These are phyloP conservation scores for Drosophila mimica DNA, from an alignment of 2,888 invertebrate species.

Conservation along the genomic window DNA sequence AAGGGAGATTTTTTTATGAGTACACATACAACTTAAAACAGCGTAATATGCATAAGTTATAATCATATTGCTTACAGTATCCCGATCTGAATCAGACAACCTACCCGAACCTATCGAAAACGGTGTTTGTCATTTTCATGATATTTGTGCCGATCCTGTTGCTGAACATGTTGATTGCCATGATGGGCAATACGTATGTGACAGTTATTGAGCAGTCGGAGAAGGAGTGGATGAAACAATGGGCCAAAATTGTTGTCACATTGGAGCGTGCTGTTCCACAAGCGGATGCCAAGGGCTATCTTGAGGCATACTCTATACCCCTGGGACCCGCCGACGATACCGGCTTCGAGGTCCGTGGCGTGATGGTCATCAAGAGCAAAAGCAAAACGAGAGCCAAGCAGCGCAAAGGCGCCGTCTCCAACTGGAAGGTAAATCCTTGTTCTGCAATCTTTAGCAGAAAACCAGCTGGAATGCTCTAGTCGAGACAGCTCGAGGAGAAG, in stretches of 20 bases:
- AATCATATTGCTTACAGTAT: conserved; percentile 88
- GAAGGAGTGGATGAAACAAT: conserved; percentile 99
- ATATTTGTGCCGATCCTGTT: conserved; percentile 98
- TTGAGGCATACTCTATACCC: conserved; percentile 97
- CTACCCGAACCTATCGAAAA: conserved; percentile 96
- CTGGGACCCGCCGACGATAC: conserved; percentile 94
- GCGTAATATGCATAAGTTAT: neutral
- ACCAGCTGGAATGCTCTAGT: neutral
- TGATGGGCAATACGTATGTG: conserved; percentile 99
- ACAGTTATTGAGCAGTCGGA: conserved; percentile 99
- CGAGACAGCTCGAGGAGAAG: neutral
- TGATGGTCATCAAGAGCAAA: conserved; percentile 99
- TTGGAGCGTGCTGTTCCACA: conserved; percentile 97
- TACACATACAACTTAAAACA: too few relatives aligned
- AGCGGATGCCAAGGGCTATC: conserved; percentile 94
- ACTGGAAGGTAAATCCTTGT: conserved; percentile 95
- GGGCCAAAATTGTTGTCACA: conserved; percentile 99
- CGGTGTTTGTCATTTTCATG: conserved; percentile 99
- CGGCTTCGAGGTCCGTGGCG: conserved; percentile 94
- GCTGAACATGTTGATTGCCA: conserved; percentile 98
- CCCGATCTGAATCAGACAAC: conserved; percentile 95
- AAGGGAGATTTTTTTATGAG: too few relatives aligned
- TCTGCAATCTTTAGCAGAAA: too few relatives aligned
- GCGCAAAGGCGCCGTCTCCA: conserved; percentile 96
- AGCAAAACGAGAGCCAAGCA: conserved; percentile 98